Conservation (phyloP, 1,140 invertebrate species). For the Drosophila sucinea region DNA sequence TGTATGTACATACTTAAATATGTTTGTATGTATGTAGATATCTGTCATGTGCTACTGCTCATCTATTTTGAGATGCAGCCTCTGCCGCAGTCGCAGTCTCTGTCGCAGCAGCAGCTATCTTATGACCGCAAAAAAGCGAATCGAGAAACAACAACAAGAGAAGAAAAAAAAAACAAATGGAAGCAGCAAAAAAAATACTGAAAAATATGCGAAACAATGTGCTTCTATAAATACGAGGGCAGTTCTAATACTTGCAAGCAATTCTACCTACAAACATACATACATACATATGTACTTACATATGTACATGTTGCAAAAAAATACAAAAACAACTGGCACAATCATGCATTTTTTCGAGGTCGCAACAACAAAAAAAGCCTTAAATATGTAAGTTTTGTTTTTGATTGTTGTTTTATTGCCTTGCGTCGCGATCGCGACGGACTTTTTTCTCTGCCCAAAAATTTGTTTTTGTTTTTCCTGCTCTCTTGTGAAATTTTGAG, state of each 20-base stretch:
- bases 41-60: constrained; percentile 48
- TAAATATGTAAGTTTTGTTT: too few relatives aligned
- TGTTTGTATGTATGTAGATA: background rate
- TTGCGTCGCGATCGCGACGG: too few relatives aligned
- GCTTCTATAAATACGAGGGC: background rate
- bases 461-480: too few relatives aligned
- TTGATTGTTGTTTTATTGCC: too few relatives aligned
- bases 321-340: too few relatives aligned
- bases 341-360: too few relatives aligned
- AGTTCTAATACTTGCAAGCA: background rate
- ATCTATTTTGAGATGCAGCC: constrained; percentile 71
- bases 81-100: constrained; percentile 48
- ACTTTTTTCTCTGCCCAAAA: too few relatives aligned
- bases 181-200: constrained; percentile 28
- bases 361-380: too few relatives aligned
- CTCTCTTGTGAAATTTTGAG: too few relatives aligned
- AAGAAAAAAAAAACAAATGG: constrained; percentile 7
- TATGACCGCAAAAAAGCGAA: constrained; percentile 50
- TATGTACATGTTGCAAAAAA: too few relatives aligned
- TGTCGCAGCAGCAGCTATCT: constrained; percentile 12
- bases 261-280: background rate
- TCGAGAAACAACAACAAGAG: constrained; percentile 48
- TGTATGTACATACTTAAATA: background rate
- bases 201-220: constrained; percentile 34
- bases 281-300: background rate